Evolutionary conservation across 1,140 invertebrate species (phyloP), one percentile per base, ranked within the genome.

Genomic region (Cyrtorhinus lividipennis): DNA sequence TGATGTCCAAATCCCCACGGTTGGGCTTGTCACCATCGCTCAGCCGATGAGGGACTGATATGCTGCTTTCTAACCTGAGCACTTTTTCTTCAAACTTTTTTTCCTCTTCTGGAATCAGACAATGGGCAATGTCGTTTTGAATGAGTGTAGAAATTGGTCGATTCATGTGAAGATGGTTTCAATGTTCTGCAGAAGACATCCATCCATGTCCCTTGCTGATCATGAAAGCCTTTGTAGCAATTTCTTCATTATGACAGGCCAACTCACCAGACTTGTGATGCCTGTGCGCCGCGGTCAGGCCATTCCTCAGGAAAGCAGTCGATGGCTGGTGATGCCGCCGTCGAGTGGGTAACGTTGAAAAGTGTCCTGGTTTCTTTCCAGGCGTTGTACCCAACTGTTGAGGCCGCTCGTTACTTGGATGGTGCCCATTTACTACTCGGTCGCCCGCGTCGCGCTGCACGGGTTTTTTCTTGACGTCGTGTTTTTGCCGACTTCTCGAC

Each of bases 311-410:
- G 24, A 59, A 59, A 15, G 58, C 58, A 15, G 58, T n/a, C n/a
- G 58, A 59, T 18, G 38, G 46, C 3, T 45, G 61, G 23, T 63
- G 62, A 27, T 45, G 26, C 20, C 53, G 56, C 30, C 64, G 44
- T 30, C 64, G 53, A 2, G 64, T 61, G 2, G 64, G 64, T n/a
- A 65, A 26, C 1, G 64, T 65, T 1, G 60, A 62, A 24, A 62
- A 65, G 26, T 64, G 63, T 12, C 59, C 57, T 3, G 20, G n/a
- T 13, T 61, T 46, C 27, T 65, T 65, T 18, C 48, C 56, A n/a
- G 23, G 56, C 12, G 59, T 62, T 1, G 59, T 48, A 12, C 24
- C 24, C 8, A 18, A 2, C n/a, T 18, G 18, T 38, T 60, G 45
- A 18, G 24, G 38, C 3, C n/a, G 2, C n/a, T 18, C 20, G 8